Conservation (phyloP, 1,140 invertebrate genomes). For the Lamellibrachia luymesi region DNA sequence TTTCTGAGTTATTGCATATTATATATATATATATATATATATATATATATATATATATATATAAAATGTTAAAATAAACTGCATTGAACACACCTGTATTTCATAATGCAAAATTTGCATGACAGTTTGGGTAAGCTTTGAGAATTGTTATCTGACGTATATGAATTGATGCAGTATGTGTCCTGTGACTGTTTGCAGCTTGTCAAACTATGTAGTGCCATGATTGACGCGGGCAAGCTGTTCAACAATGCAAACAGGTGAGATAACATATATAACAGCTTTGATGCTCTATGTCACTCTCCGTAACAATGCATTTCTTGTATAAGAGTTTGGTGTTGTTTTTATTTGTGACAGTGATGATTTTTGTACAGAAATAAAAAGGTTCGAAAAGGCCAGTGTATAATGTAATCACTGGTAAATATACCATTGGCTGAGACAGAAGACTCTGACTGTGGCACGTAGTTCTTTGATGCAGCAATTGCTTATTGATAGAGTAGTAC, state of each 20-base stretch:
- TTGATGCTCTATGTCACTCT: not conserved
- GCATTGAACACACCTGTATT: not conserved
- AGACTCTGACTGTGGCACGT: not conserved
- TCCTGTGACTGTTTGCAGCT: conserved; percentile 58
- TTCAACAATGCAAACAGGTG: conserved; percentile 85
- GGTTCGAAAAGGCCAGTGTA: not conserved
- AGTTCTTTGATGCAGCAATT: not conserved
- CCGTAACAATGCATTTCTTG: not conserved
- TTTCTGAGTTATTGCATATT: not conserved
- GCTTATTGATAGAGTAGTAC: not conserved
- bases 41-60: too few species aligned
- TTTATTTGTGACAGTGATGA: not conserved
- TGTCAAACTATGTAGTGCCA: conserved; percentile 76
- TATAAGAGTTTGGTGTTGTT: not conserved
- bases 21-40: too few species aligned
- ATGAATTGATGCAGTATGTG: not conserved
- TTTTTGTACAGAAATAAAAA: not conserved
- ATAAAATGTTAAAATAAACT: too few species aligned
- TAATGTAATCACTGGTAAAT: too few species aligned
- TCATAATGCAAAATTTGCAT: not conserved
- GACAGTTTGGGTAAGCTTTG: not conserved
- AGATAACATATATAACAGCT: conserved; percentile 24
- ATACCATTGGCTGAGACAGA: too few species aligned
- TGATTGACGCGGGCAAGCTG: conserved; percentile 83
- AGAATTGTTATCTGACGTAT: not conserved